Conservation (phyloP, 1,140 invertebrate genomes). For the Monomorium pharaonis region DNA sequence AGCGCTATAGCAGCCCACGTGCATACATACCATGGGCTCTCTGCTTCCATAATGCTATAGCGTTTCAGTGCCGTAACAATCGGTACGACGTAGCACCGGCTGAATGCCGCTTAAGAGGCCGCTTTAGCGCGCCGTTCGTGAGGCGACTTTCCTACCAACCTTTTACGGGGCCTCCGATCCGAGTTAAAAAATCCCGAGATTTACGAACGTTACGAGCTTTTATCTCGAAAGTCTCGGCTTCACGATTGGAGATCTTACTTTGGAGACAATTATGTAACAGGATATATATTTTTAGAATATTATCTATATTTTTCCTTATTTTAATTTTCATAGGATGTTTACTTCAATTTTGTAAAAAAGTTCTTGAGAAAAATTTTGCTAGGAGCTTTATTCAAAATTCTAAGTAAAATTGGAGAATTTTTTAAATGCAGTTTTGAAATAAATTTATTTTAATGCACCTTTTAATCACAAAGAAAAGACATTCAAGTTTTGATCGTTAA, state of each 20-base stretch:
- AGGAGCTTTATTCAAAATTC: too few relatives aligned
- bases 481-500: too few relatives aligned
- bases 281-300: background rate
- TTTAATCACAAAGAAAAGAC: too few relatives aligned
- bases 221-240: background rate
- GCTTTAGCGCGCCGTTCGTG: background rate
- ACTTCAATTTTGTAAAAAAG: too few relatives aligned
- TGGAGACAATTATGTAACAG: background rate
- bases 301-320: background rate
- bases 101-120: background rate
- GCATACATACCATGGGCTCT: slow-evolving; percentile 80
- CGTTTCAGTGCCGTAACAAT: slow-evolving; percentile 67
- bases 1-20: slow-evolving; percentile 82
- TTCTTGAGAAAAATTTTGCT: too few relatives aligned
- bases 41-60: slow-evolving; percentile 48
- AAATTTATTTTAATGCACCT: too few relatives aligned
- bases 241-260: background rate
- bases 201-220: background rate
- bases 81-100: slow-evolving; percentile 8
- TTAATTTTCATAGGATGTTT: too few relatives aligned
- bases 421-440: too few relatives aligned
- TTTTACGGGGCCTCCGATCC: background rate
- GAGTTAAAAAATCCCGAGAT: background rate
- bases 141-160: background rate
- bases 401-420: too few relatives aligned